phyloP scores from a whole-genome alignment of 2,113 vertebrate genomes.

The Thamnophis sirtalis region DNA sequence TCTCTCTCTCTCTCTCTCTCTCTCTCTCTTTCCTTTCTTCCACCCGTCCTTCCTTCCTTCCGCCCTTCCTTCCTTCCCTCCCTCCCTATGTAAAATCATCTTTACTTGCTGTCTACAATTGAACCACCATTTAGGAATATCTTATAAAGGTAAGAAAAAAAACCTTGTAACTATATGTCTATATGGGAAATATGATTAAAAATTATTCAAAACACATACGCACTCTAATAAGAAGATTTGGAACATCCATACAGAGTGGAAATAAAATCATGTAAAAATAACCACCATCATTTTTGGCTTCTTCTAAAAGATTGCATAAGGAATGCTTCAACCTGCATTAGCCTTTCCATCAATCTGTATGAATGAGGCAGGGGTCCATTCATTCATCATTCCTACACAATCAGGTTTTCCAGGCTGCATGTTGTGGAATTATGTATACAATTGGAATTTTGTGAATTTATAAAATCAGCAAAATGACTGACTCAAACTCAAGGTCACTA shows the following conservation, averaged over 20 bases:
- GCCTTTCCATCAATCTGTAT: not conserved
- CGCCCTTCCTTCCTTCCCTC: not conserved
- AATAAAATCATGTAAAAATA: slow-evolving; percentile 18
- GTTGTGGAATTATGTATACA: not conserved
- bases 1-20: not conserved
- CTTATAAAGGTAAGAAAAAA: slow-evolving; percentile 29
- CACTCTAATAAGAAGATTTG: slow-evolving; percentile 45
- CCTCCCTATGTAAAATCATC: slow-evolving; percentile 22
- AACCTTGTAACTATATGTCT: slow-evolving; percentile 30
- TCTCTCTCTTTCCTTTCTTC: not conserved
- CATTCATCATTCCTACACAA: not conserved
- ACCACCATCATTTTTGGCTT: not conserved
- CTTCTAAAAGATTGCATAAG: slow-evolving; percentile 26
- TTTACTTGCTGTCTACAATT: slow-evolving; percentile 32
- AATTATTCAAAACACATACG: slow-evolving; percentile 5
- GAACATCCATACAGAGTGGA: slow-evolving; percentile 29
- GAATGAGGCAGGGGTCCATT: not conserved
- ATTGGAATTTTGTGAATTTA: not conserved
- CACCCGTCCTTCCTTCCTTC: not conserved
- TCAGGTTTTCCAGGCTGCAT: not conserved
- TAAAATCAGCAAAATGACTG: not conserved
- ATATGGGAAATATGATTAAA: slow-evolving; percentile 1
- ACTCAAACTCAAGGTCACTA: not conserved
- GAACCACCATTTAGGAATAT: slow-evolving; percentile 37
- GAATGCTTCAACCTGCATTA: not conserved